These are phyloP conservation scores for Phortica variegata DNA, from an alignment of 1,140 invertebrate genomes.

Conservation along the genomic window DNA sequence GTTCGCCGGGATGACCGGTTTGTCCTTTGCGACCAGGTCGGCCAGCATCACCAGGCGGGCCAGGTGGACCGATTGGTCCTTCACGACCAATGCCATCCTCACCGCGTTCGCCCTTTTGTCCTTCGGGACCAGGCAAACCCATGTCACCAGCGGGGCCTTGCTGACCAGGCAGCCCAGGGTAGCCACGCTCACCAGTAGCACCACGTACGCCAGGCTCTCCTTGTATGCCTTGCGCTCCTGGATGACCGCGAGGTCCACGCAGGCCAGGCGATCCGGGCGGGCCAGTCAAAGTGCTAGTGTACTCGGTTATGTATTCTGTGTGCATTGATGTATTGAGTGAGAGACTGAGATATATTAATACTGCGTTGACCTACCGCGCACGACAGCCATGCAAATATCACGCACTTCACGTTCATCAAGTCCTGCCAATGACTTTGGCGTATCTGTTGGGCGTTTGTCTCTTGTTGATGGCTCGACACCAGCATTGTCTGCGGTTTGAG, in stretches of 20 bases:
- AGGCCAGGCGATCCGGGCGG: constrained; percentile 29
- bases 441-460: constrained; percentile 21
- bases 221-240: constrained; percentile 20
- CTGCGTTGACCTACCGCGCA: constrained; percentile 15
- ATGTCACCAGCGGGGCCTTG: constrained; percentile 63
- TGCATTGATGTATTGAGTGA: background rate
- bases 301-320: constrained; percentile 20
- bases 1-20: constrained; percentile 58
- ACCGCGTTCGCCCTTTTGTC: constrained; percentile 59
- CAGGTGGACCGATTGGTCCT: constrained; percentile 63
- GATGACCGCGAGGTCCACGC: constrained; percentile 16
- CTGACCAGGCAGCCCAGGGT: constrained; percentile 46
- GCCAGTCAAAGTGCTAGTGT: constrained; percentile 22
- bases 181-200: constrained; percentile 28
- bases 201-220: constrained; percentile 19
- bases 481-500: no score
- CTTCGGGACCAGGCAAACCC: constrained; percentile 60
- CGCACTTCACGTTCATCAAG: constrained; percentile 19
- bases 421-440: constrained; percentile 57
- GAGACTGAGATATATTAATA: background rate
- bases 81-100: constrained; percentile 41
- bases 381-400: constrained; percentile 20
- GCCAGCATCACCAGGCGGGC: constrained; percentile 65
- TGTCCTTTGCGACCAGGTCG: constrained; percentile 62
- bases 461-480: no score